These are phyloP conservation scores for Pelobates fuscus DNA, from an alignment of 2,113 vertebrate species.

Conservation along the genomic window DNA sequence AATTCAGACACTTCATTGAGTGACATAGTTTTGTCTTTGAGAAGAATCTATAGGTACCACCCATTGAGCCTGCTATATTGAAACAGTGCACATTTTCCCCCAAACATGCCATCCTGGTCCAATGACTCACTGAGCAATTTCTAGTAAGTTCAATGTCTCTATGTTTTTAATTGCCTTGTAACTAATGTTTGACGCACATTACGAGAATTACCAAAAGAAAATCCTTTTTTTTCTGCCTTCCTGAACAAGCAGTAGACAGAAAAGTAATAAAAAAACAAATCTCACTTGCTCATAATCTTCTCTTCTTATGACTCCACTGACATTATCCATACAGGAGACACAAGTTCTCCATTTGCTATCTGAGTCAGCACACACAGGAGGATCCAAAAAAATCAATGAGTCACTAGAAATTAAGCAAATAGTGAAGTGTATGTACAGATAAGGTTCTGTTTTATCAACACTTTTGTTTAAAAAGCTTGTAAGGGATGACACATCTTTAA, in stretches of 20 bases:
- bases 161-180: too few species aligned
- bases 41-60: too few species aligned
- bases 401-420: conserved; percentile 33
- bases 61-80: too few species aligned
- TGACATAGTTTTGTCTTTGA: too few species aligned
- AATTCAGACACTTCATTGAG: too few species aligned
- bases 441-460: conserved; percentile 9
- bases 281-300: neutral
- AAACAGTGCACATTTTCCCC: too few species aligned
- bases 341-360: neutral
- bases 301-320: neutral
- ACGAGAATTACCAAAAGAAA: too few species aligned
- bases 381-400: conserved; percentile 25
- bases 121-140: neutral
- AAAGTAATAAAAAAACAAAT: neutral
- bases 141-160: neutral
- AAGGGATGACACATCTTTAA: conserved; percentile 17
- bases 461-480: neutral
- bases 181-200: too few species aligned
- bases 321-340: neutral
- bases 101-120: too few species aligned
- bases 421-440: conserved; percentile 14
- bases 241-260: neutral
- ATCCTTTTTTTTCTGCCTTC: neutral
- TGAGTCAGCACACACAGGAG: neutral